Percentiles rank a stretch among this genome's conserved stretches.
These are phyloP conservation scores for Barnardius zonarius DNA, from an alignment of 2,113 vertebrate genomes.

Conservation along the genomic window DNA sequence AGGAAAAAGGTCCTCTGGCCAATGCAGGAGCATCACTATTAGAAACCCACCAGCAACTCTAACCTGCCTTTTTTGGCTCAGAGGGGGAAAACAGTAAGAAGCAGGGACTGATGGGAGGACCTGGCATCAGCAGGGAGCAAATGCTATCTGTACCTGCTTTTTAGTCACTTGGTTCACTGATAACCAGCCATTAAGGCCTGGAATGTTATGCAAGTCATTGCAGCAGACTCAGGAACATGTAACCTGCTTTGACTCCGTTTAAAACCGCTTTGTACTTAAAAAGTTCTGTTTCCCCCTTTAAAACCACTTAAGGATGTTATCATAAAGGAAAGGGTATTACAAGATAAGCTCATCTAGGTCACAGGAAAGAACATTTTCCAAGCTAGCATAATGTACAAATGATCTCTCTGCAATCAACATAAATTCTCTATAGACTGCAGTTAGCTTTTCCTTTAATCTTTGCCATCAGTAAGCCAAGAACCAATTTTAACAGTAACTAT, in stretches of 20 bases:
- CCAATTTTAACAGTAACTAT: slow-evolving; percentile 1
- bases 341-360: slow-evolving; percentile 23
- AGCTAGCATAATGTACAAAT: not conserved
- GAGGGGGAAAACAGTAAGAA: not conserved
- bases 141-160: not conserved
- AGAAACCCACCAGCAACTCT: not conserved
- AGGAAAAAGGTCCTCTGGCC: not conserved
- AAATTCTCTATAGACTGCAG: not conserved
- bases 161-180: not conserved
- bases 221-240: not conserved
- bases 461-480: not conserved
- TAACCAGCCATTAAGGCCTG: not conserved
- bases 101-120: not conserved
- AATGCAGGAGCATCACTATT: not conserved
- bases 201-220: not conserved
- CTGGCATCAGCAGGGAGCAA: not conserved
- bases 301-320: not conserved
- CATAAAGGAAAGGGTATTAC: not conserved
- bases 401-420: not conserved
- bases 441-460: not conserved
- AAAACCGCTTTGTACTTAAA: not conserved
- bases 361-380: slow-evolving; percentile 28
- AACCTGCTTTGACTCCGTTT: not conserved
- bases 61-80: not conserved
- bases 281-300: not conserved